Percentiles rank a stretch among this genome's conserved stretches.
Conservation (phyloP, 64 coral and sea anemone species). For the Montipora sp. region DNA sequence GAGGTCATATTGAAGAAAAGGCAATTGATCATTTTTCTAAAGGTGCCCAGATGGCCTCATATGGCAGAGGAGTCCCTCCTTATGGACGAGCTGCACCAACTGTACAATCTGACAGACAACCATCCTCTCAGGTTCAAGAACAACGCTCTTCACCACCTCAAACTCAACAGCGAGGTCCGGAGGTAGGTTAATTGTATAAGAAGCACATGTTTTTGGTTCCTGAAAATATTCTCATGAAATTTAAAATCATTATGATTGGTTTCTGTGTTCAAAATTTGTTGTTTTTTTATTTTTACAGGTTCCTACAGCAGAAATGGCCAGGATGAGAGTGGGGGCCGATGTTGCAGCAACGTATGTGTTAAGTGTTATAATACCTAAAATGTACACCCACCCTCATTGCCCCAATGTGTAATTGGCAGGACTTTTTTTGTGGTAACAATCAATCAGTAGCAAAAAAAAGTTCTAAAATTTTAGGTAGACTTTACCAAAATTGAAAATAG, state of each 20-base stretch:
- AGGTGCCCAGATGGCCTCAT: slow-evolving; percentile 5
- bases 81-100: slow-evolving; percentile 10
- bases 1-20: no score
- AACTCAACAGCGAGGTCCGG: neutral
- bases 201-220: no score
- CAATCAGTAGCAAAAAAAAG: no score
- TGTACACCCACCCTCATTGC: neutral
- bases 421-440: no score
- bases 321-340: slow-evolving; percentile 8
- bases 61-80: slow-evolving; percentile 32
- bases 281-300: neutral
- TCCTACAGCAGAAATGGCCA: slow-evolving; percentile 33
- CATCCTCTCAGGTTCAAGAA: neutral
- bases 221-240: no score
- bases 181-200: neutral
- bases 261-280: no score
- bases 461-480: no score
- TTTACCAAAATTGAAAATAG: no score
- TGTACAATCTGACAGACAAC: slow-evolving; percentile 19
- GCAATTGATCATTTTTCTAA: neutral
- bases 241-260: no score
- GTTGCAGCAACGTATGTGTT: slow-evolving; percentile 22
- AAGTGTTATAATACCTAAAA: neutral
- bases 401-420: neutral
- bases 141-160: slow-evolving; percentile 20